Conservation (phyloP, 2,888 invertebrate genomes). For the Embidobia sp. region DNA sequence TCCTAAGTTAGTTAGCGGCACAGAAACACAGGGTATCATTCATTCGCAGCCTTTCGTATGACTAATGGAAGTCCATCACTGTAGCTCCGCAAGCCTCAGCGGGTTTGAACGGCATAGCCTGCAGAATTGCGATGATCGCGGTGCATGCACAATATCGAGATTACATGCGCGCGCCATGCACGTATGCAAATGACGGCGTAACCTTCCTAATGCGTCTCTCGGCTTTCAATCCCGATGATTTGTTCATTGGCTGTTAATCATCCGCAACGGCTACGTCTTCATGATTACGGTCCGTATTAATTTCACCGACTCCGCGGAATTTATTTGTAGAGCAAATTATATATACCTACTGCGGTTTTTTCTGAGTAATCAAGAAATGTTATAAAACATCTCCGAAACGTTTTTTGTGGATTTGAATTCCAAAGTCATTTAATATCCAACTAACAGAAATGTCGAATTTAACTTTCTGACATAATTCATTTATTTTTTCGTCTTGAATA, state of each 20-base stretch:
- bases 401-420: no score
- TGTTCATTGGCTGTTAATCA: conserved; percentile 73
- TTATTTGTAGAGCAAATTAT: no score
- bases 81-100: conserved; percentile 39
- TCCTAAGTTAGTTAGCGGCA: conserved; percentile 35
- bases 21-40: conserved; percentile 38
- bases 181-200: conserved; percentile 55
- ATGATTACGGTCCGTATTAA: conserved; percentile 30
- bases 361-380: no score
- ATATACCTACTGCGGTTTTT: no score
- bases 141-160: conserved; percentile 38
- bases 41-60: conserved; percentile 51
- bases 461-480: no score
- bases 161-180: conserved; percentile 18
- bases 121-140: conserved; percentile 27
- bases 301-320: conserved; percentile 10
- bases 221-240: conserved; percentile 70
- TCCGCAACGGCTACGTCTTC: conserved; percentile 64
- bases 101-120: conserved; percentile 25
- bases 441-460: no score
- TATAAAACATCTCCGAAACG: no score
- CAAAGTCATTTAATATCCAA: no score
- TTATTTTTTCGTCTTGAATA: no score
- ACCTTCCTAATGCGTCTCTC: conserved; percentile 54
- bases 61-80: conserved; percentile 61